Evolutionary conservation across 1,140 invertebrate species (phyloP).

Genomic region (Drosophila albomicans): DNA sequence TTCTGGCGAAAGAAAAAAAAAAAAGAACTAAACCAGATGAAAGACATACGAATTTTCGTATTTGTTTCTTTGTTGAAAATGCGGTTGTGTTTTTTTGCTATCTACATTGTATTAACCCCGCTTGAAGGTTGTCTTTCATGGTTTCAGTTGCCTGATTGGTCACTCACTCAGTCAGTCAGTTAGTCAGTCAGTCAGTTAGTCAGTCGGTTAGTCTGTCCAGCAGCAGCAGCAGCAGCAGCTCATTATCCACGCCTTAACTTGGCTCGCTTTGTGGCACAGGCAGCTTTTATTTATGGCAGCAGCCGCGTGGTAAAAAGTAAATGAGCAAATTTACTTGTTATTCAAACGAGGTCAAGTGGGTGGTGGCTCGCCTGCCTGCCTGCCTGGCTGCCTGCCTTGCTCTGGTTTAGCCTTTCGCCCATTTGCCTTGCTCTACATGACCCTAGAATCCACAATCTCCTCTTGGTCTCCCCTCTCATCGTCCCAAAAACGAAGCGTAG

Average conservation of each 20-base stretch:
- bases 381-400: no score
- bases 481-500: slow-evolving; percentile 9
- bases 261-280: slow-evolving; percentile 37
- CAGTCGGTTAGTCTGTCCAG: slow-evolving; percentile 1
- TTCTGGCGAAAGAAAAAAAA: not conserved
- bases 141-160: not conserved
- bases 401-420: not conserved
- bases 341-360: slow-evolving; percentile 80
- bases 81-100: not conserved
- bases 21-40: not conserved
- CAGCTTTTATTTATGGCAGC: slow-evolving; percentile 48
- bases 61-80: slow-evolving; percentile 1
- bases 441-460: slow-evolving; percentile 2
- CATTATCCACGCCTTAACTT: slow-evolving; percentile 50
- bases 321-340: slow-evolving; percentile 70
- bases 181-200: slow-evolving; percentile 8
- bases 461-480: not conserved
- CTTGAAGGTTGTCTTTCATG: slow-evolving; percentile 11
- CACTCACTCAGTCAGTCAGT: not conserved
- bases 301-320: slow-evolving; percentile 50
- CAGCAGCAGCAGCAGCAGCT: slow-evolving; percentile 18
- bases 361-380: slow-evolving; percentile 12
- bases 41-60: not conserved
- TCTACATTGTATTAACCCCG: not conserved
- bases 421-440: slow-evolving; percentile 26